Percentiles rank a stretch among this genome's conserved stretches.
Conservation (phyloP, 2,888 invertebrate species). For the Tenthredo amoena region DNA sequence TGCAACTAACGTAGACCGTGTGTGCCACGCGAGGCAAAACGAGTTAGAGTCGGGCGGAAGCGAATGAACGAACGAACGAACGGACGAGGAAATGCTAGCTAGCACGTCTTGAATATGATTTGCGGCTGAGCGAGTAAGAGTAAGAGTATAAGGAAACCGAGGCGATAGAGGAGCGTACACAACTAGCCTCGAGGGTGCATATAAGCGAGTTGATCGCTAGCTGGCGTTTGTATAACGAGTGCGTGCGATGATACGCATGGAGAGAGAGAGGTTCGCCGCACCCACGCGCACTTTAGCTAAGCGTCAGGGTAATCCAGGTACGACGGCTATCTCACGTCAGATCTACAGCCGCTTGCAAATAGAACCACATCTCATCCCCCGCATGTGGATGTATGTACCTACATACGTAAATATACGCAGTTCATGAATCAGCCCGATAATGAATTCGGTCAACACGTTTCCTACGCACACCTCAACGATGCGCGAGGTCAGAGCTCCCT, state of each 20-base stretch:
- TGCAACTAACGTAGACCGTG: slow-evolving; percentile 28
- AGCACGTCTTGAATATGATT: slow-evolving; percentile 39
- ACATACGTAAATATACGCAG: slow-evolving; percentile 8
- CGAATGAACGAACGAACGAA: slow-evolving; percentile 15
- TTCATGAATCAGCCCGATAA: slow-evolving; percentile 48
- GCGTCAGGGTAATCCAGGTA: slow-evolving; percentile 42
- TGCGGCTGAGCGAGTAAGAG: slow-evolving; percentile 22
- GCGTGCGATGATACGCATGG: slow-evolving; percentile 47
- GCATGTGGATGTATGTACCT: not conserved
- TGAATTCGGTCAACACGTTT: slow-evolving; percentile 49
- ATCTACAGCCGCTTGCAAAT: slow-evolving; percentile 29
- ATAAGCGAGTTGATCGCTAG: slow-evolving; percentile 34
- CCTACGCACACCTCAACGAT: slow-evolving; percentile 5
- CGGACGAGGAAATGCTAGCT: slow-evolving; percentile 42
- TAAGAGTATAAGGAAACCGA: slow-evolving; percentile 3
- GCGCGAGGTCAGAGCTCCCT: slow-evolving; percentile 35
- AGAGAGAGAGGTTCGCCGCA: slow-evolving; percentile 36
- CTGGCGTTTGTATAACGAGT: slow-evolving; percentile 45
- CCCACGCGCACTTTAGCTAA: slow-evolving; percentile 46
- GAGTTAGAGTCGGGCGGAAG: slow-evolving; percentile 44
- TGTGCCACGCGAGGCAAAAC: slow-evolving; percentile 26
- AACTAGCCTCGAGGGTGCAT: slow-evolving; percentile 40
- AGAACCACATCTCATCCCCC: slow-evolving; percentile 24
- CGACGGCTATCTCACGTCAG: slow-evolving; percentile 25
- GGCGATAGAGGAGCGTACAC: slow-evolving; percentile 21